These are phyloP conservation scores for Drosophila paracracens DNA, from an alignment of 2,888 invertebrate species.

Conservation along the genomic window DNA sequence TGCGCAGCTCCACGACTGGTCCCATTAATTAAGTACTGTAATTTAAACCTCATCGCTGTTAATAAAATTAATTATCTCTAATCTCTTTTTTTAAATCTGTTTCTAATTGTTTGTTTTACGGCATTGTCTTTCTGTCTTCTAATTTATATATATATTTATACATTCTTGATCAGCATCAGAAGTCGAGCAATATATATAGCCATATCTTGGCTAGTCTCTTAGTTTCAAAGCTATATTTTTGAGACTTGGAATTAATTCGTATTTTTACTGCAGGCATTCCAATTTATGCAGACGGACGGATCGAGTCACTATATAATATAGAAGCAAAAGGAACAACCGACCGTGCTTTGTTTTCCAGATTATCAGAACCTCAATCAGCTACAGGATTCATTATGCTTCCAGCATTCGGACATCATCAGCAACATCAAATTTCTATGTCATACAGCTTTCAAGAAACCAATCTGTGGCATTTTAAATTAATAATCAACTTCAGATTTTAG, in stretches of 20 bases:
- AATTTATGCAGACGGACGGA: no score
- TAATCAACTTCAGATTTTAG: background rate
- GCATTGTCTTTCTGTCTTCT: background rate
- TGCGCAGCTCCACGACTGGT: conserved; percentile 25
- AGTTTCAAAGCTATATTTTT: background rate
- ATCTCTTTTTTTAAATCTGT: background rate
- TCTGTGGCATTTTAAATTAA: background rate
- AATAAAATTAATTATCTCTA: conserved; percentile 59
- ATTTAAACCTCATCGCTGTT: conserved; percentile 57
- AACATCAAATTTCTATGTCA: background rate
- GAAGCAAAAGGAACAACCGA: background rate
- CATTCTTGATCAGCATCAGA: background rate
- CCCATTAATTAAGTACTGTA: conserved; percentile 69
- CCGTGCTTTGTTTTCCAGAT: no score
- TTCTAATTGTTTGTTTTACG: background rate
- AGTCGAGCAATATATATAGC: background rate
- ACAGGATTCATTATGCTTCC: background rate
- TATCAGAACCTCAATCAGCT: background rate
- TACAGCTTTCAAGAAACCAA: background rate
- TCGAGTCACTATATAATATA: no score
- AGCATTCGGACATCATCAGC: background rate
- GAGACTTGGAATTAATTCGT: no score
- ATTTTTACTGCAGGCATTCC: no score
- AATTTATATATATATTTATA: background rate
- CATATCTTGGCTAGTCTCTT: background rate